These are phyloP conservation scores for Steatocranus sp. DNA, from an alignment of 2,797 vertebrate genomes.

Conservation along the genomic window DNA sequence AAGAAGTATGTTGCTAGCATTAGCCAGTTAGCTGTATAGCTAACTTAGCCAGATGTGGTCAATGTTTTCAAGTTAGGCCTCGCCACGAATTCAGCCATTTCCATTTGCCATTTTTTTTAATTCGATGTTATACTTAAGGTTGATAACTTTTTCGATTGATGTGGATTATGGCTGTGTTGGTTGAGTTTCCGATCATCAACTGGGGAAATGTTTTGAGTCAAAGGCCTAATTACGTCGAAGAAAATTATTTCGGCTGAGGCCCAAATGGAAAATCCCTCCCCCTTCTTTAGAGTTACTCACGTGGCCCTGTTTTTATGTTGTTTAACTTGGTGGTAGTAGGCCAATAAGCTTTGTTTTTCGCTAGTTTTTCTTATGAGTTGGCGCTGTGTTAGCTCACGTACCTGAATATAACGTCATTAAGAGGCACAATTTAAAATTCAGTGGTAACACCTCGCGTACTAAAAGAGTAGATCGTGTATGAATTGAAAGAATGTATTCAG, in stretches of 20 bases:
- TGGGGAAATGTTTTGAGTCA: background rate
- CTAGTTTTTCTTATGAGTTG: background rate
- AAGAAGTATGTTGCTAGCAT: background rate
- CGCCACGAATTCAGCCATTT: background rate
- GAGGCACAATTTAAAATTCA: background rate
- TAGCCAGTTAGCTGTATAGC: slow-evolving; percentile 27
- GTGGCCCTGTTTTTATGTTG: background rate
- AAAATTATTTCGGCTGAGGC: slow-evolving; percentile 7
- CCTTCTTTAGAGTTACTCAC: background rate
- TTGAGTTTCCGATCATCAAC: background rate
- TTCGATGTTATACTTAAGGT: background rate
- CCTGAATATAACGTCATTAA: background rate
- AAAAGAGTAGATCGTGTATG: background rate
- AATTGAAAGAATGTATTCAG: background rate
- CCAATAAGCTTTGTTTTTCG: background rate
- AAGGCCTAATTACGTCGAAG: slow-evolving; percentile 30
- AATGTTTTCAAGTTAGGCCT: slow-evolving; percentile 38
- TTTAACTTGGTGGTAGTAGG: background rate
- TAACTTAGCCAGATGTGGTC: slow-evolving; percentile 23
- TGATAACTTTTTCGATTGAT: background rate
- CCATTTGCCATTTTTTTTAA: rapidly evolving
- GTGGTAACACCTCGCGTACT: background rate
- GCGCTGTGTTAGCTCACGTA: background rate
- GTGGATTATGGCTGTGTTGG: background rate
- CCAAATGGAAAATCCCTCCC: background rate